Percentiles rank a stretch among this genome's conserved stretches.
These are phyloP conservation scores for Cyprinodon brontotheroides DNA, from an alignment of 2,113 vertebrate genomes.

Conservation along the genomic window DNA sequence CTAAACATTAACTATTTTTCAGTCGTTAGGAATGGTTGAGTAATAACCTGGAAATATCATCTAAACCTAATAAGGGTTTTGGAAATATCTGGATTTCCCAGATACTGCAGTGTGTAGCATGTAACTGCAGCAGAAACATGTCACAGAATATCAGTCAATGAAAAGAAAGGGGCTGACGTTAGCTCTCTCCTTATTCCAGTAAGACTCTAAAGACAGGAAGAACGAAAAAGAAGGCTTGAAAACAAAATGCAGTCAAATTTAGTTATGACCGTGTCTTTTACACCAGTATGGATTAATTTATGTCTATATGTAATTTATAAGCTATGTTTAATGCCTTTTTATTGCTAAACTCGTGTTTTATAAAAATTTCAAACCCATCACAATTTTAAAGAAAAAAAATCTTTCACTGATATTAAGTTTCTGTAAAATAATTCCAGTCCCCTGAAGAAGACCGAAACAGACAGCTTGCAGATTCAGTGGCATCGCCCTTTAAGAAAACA, in stretches of 20 bases:
- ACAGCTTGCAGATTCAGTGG: background rate
- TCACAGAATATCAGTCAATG: no score
- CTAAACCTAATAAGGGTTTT: no score
- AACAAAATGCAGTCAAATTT: background rate
- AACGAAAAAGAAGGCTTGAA: background rate
- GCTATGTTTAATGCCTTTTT: background rate
- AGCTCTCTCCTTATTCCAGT: background rate
- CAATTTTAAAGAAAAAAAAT: background rate
- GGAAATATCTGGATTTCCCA: no score
- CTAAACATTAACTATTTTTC: background rate
- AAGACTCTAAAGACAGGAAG: background rate
- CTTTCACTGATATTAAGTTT: background rate
- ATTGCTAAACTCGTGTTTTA: background rate
- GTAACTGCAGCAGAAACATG: no score
- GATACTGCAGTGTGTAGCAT: background rate
- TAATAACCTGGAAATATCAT: no score
- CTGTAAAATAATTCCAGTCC: background rate
- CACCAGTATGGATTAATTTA: background rate
- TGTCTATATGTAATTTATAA: background rate
- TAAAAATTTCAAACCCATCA: background rate
- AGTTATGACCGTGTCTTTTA: background rate
- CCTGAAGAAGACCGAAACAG: background rate
- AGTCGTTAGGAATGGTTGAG: background rate
- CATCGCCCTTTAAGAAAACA: slow-evolving; percentile 32
- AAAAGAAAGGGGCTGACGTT: background rate